Base-by-base conservation (phyloP, 2,113 vertebrate species). In the Scartelaos histophorus region DNA sequence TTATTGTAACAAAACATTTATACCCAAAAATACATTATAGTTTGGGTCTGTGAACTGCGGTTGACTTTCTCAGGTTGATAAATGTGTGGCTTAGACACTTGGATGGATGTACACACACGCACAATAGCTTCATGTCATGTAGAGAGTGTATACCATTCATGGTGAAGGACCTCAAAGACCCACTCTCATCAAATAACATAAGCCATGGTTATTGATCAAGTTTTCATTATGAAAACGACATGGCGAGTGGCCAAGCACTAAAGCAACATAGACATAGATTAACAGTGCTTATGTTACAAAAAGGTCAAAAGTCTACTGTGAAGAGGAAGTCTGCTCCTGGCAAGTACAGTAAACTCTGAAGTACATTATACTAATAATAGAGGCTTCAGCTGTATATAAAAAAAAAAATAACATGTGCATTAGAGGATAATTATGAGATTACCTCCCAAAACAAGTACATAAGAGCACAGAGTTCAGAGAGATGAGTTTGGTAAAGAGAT, bases 151-250 rank as follows among this genome's bases (percentile, higher is more conserved):
- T 58, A 43, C 29, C 34, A 21, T 75, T 75, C 43, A 47, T 16
- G 6, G 25, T 45, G 49, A 2, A 16, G 13, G 60, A 45, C 43
- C 13, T 22, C 35, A 66, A 19, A 16, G 13, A 46, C 24, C 0
- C 16, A 13, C 16, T 51, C 67, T 22, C 62, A 73, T 38, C 22
- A 75, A 75, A 80, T n/a, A 57, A 53, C 24, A 49, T 66, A 29
- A 70, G 22, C 62, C n/a, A 49, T 51, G 47, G 67, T 71, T 53
- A 78, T 75, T n/a, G 4, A 77, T 82, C 62, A n/a, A 7, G 5
- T 58, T 82, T 85, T 81, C 35, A 79, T 76, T 17, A 79, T 67
- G 64, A 22, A 57, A 76, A 71, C 53, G 13, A 46, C 6, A 29
- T 68, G 74, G 74, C 70, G 74, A 49, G 21, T 38, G 45, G 43